Base-by-base conservation (phyloP, 2,113 vertebrate genomes). In the Phylloscopus trochilus region DNA sequence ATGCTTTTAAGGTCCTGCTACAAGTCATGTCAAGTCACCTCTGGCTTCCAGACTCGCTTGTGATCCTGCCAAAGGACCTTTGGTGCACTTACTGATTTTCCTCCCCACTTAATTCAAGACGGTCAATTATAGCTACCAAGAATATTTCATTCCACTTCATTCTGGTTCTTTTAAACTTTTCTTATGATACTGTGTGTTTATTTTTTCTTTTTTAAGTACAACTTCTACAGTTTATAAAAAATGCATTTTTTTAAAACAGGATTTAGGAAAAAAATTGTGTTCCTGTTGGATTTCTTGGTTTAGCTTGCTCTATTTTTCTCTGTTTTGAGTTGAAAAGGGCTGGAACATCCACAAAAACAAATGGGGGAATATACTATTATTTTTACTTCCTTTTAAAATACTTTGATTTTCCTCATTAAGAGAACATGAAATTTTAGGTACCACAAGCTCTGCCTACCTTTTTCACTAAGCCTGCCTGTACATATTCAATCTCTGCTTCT, bases 341-440 rank as follows among this genome's bases (percentile, higher is more conserved):
- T 44, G 46, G 30, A 62, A 67, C 46, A 92, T 7, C 20, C 27
- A 28, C 17, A 73, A 77, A 96, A 77, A 22, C 8, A 74, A 70
- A 9, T 7, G 6, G 1, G 4, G 3, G 3, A 47, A 53, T 9
- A n/a, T 18, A 33, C 4, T 30, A 17, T 3, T 53, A n/a, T 23
- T 87, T 87, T 69, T 41, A 39, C 14, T 43, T 76, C 3, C 11
- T 83, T 92, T 89, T 2, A 51, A 62, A 73, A 35, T 28, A 33
- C 13, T 63, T 83, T 55, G 15, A 15, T 73, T 87, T 72, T 59
- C 6, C 31, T 68, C 21, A 24, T 23, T 55, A 79, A 27, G 16
- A 39, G 69, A 84, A 49, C 11, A 78, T 20, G 20, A 68, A 55
- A 85, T 75, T 58, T 78, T 87, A 87, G 75, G 46, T 41, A 53